phyloP scores from a whole-genome alignment of 2,888 invertebrate genomes.

The Carterocephalus palaemon region DNA sequence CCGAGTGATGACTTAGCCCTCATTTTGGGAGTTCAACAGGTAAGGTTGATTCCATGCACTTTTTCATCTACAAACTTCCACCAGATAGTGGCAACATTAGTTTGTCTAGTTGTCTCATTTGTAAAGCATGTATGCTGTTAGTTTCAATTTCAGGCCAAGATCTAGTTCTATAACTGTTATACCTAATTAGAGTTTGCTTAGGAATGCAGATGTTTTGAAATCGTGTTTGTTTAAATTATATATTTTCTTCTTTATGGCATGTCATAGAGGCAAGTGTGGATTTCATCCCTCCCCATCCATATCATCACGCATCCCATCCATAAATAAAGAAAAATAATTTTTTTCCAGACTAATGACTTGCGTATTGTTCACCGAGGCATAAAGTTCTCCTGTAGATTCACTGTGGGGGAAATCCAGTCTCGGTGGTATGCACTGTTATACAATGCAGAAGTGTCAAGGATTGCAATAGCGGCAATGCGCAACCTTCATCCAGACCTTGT shows the following conservation, averaged over 20 bases:
- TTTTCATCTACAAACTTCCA: too few relatives aligned
- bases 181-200: too few relatives aligned
- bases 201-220: too few relatives aligned
- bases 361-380: constrained; percentile 92
- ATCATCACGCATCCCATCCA: too few relatives aligned
- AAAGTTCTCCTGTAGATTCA: constrained; percentile 97
- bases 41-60: constrained; percentile 47
- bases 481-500: constrained; percentile 95
- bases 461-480: constrained; percentile 94
- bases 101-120: background rate
- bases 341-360: constrained; percentile 84
- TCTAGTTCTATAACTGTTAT: too few relatives aligned
- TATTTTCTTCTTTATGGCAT: too few relatives aligned
- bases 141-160: too few relatives aligned
- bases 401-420: constrained; percentile 94
- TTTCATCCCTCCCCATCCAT: too few relatives aligned
- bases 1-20: constrained; percentile 97
- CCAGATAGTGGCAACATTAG: too few relatives aligned
- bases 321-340: background rate
- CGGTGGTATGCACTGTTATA: constrained; percentile 98
- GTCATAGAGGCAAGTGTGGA: too few relatives aligned
- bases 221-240: too few relatives aligned
- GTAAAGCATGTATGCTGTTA: too few relatives aligned
- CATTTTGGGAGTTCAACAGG: constrained; percentile 95
- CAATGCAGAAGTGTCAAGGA: constrained; percentile 94